These are phyloP conservation scores for Phymatocera aterrima DNA, from an alignment of 2,888 invertebrate species.

Conservation along the genomic window DNA sequence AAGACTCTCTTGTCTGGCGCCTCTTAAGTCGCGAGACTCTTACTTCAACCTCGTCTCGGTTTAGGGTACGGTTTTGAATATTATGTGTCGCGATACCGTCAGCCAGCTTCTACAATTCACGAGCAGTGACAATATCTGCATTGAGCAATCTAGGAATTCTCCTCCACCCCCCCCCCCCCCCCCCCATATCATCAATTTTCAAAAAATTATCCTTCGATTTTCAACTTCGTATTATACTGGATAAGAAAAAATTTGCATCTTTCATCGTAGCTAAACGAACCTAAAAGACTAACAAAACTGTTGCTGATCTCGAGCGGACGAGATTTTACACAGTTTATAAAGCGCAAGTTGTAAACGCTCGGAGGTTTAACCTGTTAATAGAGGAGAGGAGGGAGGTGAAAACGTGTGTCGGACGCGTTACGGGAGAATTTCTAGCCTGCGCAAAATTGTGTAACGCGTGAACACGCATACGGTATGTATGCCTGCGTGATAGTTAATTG, in stretches of 20 bases:
- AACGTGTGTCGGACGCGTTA: constrained; percentile 25
- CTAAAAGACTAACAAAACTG: no score
- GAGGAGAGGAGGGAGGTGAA: constrained; percentile 29
- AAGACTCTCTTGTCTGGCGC: constrained; percentile 23
- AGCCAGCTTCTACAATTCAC: no score
- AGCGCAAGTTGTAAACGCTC: not conserved
- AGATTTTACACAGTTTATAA: not conserved
- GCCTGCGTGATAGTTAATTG: constrained; percentile 24
- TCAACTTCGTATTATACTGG: no score
- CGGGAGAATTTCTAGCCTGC: not conserved
- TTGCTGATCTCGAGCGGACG: not conserved
- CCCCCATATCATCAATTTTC: no score
- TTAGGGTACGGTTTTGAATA: not conserved
- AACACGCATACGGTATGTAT: not conserved
- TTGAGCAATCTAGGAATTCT: no score
- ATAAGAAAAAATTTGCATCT: no score
- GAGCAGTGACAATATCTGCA: not conserved
- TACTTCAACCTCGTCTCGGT: not conserved
- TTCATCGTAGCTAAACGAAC: no score
- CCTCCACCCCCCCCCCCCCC: no score
- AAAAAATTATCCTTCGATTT: no score
- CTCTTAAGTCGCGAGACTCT: not conserved
- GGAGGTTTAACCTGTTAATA: constrained; percentile 23
- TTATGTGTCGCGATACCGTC: not conserved
- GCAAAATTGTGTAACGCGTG: constrained; percentile 12